Base-by-base conservation (phyloP, 2,113 vertebrate species). In the Stigmatopora argus region DNA sequence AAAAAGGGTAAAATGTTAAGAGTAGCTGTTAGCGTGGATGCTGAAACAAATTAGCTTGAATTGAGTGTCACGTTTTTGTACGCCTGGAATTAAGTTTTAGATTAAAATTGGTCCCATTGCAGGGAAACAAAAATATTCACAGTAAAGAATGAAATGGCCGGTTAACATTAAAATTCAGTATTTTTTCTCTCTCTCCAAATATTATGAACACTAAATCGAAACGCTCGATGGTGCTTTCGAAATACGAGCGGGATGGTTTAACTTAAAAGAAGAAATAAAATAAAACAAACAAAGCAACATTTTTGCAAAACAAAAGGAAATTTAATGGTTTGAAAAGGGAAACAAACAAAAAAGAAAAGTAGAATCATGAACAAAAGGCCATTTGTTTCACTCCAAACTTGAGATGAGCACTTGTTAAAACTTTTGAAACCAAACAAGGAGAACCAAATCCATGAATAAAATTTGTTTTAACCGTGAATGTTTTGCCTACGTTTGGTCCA, bases 301-400 rank as follows among this genome's bases (percentile, higher is more conserved):
- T 93, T 90, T 91, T 90, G 91, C 92, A 92, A 97, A 98, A 96
- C 89, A 88, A 98, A 98, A 94, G 87, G 92, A 96, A 96, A 98
- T 98, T 98, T 98, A 98, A 98, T 97, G 92, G 91, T 96, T 93
- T 92, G 91, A 95, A 95, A 56, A 93, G 91, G 71, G 70, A 89
- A 92, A 91, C 89, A 87, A 89, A 88, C 90, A 92, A 96, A 88
- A 94, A 87, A 87, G 91, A 87, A 92, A 90, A 93, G 85, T 87
- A 87, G 91, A 92, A 92, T 92, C 86, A 91, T 90, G 78, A 92
- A 92, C 89, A 92, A 87, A 31, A 92, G 91, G 92, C 92, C 93
- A 92, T 92, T 90, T 87, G 92, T 89, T 61, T 92, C 83, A 90
- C 87, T 90, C 89, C 90, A 92, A 93, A 91, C 84, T 91, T 80